These are phyloP conservation scores for Papilio polytes DNA, from an alignment of 1,140 invertebrate species.

Conservation along the genomic window DNA sequence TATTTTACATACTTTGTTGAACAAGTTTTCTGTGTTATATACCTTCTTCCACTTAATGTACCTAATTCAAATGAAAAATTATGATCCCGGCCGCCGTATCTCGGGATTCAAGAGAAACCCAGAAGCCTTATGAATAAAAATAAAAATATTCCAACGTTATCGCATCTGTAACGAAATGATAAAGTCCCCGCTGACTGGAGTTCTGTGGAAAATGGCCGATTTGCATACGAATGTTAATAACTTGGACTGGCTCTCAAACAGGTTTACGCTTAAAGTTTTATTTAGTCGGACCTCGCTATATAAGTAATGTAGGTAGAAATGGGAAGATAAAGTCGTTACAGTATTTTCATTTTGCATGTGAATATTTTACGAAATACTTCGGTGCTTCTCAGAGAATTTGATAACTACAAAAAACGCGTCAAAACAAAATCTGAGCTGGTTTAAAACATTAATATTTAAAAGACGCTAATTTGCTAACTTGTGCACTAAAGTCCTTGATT, in stretches of 20 bases:
- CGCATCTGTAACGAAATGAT: slow-evolving; percentile 62
- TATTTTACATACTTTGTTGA: not conserved
- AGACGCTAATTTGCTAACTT: not conserved
- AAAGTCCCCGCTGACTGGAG: slow-evolving; percentile 58
- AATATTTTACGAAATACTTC: not conserved
- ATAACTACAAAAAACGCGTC: not conserved
- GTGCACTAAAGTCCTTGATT: not conserved
- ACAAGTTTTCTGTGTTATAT: not conserved
- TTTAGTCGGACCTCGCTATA: slow-evolving; percentile 38
- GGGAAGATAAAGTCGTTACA: slow-evolving; percentile 25
- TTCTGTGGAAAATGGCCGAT: slow-evolving; percentile 66
- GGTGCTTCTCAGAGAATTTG: not conserved
- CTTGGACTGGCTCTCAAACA: slow-evolving; percentile 59
- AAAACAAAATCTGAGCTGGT: not conserved
- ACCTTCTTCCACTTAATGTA: not conserved
- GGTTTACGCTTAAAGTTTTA: slow-evolving; percentile 50
- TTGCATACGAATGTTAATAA: slow-evolving; percentile 78
- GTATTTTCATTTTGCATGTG: not conserved
- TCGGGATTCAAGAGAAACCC: slow-evolving; percentile 37
- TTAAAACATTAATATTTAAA: not conserved
- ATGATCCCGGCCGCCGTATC: slow-evolving; percentile 32
- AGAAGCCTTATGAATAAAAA: slow-evolving; percentile 43
- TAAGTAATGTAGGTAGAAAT: slow-evolving; percentile 33
- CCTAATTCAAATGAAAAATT: slow-evolving; percentile 38
- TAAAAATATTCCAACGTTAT: slow-evolving; percentile 58